These are phyloP conservation scores for Hesperophylax magnus DNA, from an alignment of 1,140 invertebrate genomes.

Conservation along the genomic window DNA sequence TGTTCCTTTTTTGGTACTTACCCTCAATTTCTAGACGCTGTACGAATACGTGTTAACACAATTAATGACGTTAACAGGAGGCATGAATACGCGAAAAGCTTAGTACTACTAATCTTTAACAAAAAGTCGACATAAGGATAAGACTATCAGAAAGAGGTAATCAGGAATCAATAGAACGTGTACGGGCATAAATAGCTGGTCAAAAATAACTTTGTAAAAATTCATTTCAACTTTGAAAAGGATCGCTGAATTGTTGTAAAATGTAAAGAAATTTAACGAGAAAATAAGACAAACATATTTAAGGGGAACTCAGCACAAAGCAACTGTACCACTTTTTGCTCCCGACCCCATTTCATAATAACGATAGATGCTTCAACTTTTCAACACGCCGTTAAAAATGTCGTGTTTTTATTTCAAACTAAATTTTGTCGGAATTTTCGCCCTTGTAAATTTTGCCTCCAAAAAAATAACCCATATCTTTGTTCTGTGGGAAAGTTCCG, in stretches of 20 bases:
- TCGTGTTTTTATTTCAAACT: slow-evolving; percentile 57
- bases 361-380: slow-evolving; percentile 57
- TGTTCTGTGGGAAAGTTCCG: slow-evolving; percentile 30
- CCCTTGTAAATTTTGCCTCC: slow-evolving; percentile 31
- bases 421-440: slow-evolving; percentile 47
- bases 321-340: slow-evolving; percentile 13
- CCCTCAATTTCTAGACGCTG: no score
- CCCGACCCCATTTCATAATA: slow-evolving; percentile 54
- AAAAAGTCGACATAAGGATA: no score
- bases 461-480: slow-evolving; percentile 39
- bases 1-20: no score
- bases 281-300: slow-evolving; percentile 22
- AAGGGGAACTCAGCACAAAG: slow-evolving; percentile 21
- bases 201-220: no score
- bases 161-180: no score
- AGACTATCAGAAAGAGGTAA: no score
- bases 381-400: slow-evolving; percentile 58
- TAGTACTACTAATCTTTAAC: no score
- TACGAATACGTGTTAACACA: no score
- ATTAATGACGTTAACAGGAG: no score
- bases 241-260: not conserved
- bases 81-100: no score
- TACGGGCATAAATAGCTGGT: no score
- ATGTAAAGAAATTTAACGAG: not conserved
- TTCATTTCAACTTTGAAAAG: no score